Percentiles rank a stretch among this genome's conserved stretches.
phyloP scores from a whole-genome alignment of 2,888 invertebrate species.

The Netelia virgata region DNA sequence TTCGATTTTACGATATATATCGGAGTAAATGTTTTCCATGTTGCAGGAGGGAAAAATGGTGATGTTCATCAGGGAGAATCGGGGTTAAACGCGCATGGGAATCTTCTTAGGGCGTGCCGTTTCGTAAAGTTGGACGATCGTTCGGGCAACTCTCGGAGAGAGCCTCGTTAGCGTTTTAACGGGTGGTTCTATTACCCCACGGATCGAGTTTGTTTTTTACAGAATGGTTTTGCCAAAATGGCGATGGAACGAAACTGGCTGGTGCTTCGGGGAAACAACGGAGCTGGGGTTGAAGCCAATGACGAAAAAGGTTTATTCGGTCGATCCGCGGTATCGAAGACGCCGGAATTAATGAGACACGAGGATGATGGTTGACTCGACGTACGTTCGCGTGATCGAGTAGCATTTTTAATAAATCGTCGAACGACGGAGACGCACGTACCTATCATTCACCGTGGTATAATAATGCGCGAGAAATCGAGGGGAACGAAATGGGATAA shows the following conservation, averaged over 20 bases:
- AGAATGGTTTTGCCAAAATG: not conserved
- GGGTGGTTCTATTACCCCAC: not conserved
- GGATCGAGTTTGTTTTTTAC: not conserved
- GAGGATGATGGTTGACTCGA: not conserved
- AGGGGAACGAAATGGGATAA: constrained; percentile 25
- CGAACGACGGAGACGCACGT: not conserved
- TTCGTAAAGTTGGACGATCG: constrained; percentile 29
- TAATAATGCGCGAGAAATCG: constrained; percentile 30
- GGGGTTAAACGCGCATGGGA: not conserved
- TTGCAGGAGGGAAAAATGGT: constrained; percentile 13
- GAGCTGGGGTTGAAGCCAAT: too few species aligned
- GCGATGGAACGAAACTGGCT: not conserved
- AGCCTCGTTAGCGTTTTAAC: not conserved
- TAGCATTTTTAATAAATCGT: constrained; percentile 2
- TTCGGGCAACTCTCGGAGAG: constrained; percentile 2
- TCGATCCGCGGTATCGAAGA: not conserved
- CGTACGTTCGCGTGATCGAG: not conserved
- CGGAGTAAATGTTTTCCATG: not conserved
- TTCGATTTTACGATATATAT: constrained; percentile 22
- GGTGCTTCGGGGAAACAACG: constrained; percentile 63
- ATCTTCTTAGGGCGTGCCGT: not conserved
- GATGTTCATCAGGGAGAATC: not conserved
- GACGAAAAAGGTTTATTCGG: constrained; percentile 53
- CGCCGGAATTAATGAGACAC: not conserved
- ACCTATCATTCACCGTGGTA: constrained; percentile 24